phyloP scores from a whole-genome alignment of 2,797 vertebrate genomes.

The Urocyon cinereoargenteus region DNA sequence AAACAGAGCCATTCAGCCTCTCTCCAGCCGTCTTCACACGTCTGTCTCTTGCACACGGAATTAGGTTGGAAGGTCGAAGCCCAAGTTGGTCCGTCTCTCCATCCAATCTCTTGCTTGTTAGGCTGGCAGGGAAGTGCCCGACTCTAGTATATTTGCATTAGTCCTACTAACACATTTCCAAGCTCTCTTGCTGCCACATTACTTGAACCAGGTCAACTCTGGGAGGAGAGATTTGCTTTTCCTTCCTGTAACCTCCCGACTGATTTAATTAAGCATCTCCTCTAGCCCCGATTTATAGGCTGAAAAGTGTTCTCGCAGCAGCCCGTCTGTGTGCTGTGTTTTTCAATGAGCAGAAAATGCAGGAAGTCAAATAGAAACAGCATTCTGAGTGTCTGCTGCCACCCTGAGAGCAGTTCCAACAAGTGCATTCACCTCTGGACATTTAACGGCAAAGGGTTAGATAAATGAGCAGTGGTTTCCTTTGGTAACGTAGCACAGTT shows the following conservation, averaged over 20 bases:
- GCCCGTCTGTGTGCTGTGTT: slow-evolving; percentile 47
- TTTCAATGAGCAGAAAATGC: slow-evolving; percentile 82
- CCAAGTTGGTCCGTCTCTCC: not conserved
- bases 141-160: not conserved
- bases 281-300: slow-evolving; percentile 72
- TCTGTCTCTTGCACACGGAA: not conserved
- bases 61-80: not conserved
- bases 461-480: not conserved
- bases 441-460: not conserved
- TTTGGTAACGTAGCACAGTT: not conserved
- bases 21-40: not conserved
- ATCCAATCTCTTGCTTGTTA: not conserved
- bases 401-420: slow-evolving; percentile 82
- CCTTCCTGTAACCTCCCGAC: slow-evolving; percentile 78
- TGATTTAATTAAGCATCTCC: slow-evolving; percentile 78
- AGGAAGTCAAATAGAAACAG: slow-evolving; percentile 53
- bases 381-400: slow-evolving; percentile 84
- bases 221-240: slow-evolving; percentile 77
- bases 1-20: not conserved
- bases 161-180: slow-evolving; percentile 59
- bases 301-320: slow-evolving; percentile 68
- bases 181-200: slow-evolving; percentile 53
- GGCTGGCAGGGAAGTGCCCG: not conserved
- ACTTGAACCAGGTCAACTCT: slow-evolving; percentile 77
- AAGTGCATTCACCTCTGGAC: slow-evolving; percentile 63